A percentile compares a stretch with the other conserved stretches of the same genome.
These are phyloP conservation scores for Trachythela sp. DNA, from an alignment of 64 coral and sea anemone genomes.

Conservation along the genomic window DNA sequence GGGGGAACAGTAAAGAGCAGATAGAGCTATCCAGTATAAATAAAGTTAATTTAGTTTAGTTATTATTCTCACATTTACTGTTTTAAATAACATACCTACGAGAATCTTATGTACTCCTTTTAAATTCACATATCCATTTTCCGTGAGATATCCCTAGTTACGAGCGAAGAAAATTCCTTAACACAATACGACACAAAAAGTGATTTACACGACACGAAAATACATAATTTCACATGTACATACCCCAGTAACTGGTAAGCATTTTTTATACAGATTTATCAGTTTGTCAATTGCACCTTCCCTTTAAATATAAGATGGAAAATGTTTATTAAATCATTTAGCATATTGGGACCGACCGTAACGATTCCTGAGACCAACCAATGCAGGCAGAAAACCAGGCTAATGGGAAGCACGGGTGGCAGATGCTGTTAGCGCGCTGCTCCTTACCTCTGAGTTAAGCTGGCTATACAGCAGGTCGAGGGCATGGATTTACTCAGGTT, in stretches of 20 bases:
- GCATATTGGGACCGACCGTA: background rate
- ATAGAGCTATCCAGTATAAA: too few relatives aligned
- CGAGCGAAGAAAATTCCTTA: background rate
- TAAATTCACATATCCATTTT: slow-evolving; percentile 90
- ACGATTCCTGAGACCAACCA: too few relatives aligned
- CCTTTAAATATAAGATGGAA: background rate
- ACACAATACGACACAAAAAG: background rate
- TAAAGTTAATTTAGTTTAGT: background rate
- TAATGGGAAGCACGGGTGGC: too few relatives aligned
- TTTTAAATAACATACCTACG: too few relatives aligned
- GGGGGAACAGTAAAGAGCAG: too few relatives aligned
- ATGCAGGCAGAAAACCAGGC: too few relatives aligned
- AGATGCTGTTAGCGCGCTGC: too few relatives aligned
- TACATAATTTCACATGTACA: background rate
- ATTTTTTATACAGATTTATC: slow-evolving; percentile 92
- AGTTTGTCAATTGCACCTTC: slow-evolving; percentile 95
- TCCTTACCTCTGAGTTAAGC: too few relatives aligned
- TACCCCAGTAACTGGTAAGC: slow-evolving; percentile 55
- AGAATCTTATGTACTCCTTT: slow-evolving; percentile 84
- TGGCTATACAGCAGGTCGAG: too few relatives aligned
- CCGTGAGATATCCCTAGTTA: slow-evolving; percentile 79
- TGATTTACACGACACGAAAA: background rate
- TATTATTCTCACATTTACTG: background rate
- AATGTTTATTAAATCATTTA: background rate
- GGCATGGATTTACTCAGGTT: too few relatives aligned